Conservation (phyloP, 1,140 invertebrate genomes). For the Drosophila ironensis region DNA sequence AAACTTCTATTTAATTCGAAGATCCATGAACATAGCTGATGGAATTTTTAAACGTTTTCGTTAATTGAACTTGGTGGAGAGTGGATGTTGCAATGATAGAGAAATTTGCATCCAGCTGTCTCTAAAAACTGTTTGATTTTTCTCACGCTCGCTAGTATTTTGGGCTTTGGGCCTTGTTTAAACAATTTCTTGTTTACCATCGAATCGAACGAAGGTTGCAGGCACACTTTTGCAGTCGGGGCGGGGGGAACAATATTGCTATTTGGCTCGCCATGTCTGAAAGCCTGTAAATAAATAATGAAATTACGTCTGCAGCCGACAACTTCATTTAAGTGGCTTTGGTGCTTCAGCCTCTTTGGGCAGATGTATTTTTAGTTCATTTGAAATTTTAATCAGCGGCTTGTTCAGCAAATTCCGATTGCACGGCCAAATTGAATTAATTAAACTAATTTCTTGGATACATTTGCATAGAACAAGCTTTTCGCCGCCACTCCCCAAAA, state of each 20-base stretch:
- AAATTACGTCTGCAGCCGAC: slow-evolving; percentile 53
- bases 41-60: not conserved
- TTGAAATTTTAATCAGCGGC: slow-evolving; percentile 62
- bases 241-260: not conserved
- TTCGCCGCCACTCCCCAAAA: not conserved
- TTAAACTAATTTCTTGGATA: slow-evolving; percentile 58
- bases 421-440: slow-evolving; percentile 60
- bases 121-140: not conserved
- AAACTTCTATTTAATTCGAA: not conserved
- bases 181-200: not conserved
- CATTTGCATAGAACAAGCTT: slow-evolving; percentile 49
- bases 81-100: not conserved
- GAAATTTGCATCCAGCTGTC: not conserved
- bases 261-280: slow-evolving; percentile 37
- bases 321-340: slow-evolving; percentile 24
- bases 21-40: too few species aligned
- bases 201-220: not conserved
- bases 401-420: slow-evolving; percentile 45
- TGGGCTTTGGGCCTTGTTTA: not conserved
- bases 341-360: not conserved
- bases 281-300: slow-evolving; percentile 66
- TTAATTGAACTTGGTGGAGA: too few species aligned
- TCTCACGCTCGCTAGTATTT: slow-evolving; percentile 3
- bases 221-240: not conserved
- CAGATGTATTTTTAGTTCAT: not conserved